Percentiles rank a stretch among this genome's conserved stretches.
phyloP scores from a whole-genome alignment of 2,888 invertebrate species.

The Habrosyne pyritoides region DNA sequence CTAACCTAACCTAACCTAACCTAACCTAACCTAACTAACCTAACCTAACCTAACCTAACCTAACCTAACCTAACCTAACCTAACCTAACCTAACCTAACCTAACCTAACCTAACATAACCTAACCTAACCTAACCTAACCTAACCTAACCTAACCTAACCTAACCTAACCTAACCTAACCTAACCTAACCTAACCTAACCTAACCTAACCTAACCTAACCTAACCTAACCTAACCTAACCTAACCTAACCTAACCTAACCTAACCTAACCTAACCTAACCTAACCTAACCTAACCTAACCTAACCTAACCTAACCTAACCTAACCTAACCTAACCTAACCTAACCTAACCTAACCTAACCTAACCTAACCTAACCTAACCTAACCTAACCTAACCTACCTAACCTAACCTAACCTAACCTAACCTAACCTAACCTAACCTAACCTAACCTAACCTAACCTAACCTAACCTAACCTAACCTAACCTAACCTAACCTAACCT shows the following conservation, averaged over 20 bases:
- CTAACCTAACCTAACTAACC: constrained; percentile 17
- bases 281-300: constrained; percentile 27
- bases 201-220: constrained; percentile 24
- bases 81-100: constrained; percentile 24
- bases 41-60: constrained; percentile 25
- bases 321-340: constrained; percentile 25
- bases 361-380: constrained; percentile 27
- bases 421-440: constrained; percentile 17
- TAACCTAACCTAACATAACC: constrained; percentile 23
- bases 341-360: constrained; percentile 27
- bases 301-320: constrained; percentile 25
- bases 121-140: constrained; percentile 25
- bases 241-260: constrained; percentile 17
- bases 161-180: constrained; percentile 23
- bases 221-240: constrained; percentile 14
- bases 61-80: constrained; percentile 26
- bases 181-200: constrained; percentile 23
- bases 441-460: constrained; percentile 20
- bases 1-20: constrained; percentile 10
- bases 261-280: constrained; percentile 32
- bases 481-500: constrained; percentile 20
- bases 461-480: constrained; percentile 21
- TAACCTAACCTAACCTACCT: constrained; percentile 17
- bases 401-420: constrained; percentile 19
- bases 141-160: constrained; percentile 26